Evolutionary conservation across 1,140 invertebrate genomes (phyloP), one percentile per base, ranked within the genome.

Genomic region (Zaprionus vittiger): DNA sequence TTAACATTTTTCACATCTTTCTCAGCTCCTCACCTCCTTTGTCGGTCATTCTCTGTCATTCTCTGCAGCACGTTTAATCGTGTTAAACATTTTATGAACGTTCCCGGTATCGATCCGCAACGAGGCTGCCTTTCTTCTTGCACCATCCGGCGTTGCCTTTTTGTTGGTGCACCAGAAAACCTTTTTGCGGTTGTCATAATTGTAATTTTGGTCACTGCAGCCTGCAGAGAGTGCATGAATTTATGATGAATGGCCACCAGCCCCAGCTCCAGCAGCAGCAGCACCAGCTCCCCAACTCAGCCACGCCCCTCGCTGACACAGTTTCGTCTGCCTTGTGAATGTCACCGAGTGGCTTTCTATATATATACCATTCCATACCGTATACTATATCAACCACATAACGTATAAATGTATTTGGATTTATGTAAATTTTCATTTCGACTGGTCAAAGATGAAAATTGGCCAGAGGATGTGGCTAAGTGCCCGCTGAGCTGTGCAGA

Each of bases 131-230:
- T 44, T 44, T n/a, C 37, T 38, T 38, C 37, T 15, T 38, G 14
- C 37, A 15, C 4, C 34, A 38, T 22, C 47, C 24, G 56, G 26
- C 71, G 44, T 9, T 15, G 49, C 20, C 64, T 81, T 87, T 89
- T 84, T 83, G 85, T 84, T 81, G 84, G 84, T 90, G 79, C 84
- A 79, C 78, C 84, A 90, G 72, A 90, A 87, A 89, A 90, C 84
- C 84, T 90, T 89, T 89, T 89, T 89, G 85, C 81, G 84, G 84
- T 90, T 90, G 85, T 89, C 85, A 90, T 89, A 89, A 89, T 89
- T 89, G 84, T 89, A 89, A 89, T 89, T 89, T 89, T 84, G 84
- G 84, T 89, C 84, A 89, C 84, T 89, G 84, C 84, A 84, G 85
- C 38, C 73, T 75, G 76, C 52, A 73, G 55, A 69, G 74, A 89